phyloP scores from a whole-genome alignment of 2,888 invertebrate genomes.

The Nephrotoma flavescens region DNA sequence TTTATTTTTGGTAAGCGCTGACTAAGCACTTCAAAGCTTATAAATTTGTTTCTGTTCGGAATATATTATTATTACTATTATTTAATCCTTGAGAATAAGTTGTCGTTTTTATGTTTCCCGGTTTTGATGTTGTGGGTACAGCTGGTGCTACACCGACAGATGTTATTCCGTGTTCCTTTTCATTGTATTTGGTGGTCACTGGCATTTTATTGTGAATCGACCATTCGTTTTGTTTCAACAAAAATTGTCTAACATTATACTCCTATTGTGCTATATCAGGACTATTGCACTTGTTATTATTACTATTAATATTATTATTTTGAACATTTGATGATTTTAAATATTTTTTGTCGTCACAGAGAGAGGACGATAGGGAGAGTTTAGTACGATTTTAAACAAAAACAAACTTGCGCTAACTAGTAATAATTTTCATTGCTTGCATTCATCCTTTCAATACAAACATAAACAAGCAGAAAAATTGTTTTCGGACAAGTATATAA shows the following conservation, averaged over 20 bases:
- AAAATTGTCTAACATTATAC: constrained; percentile 60
- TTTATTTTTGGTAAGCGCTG: neutral
- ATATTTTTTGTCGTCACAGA: constrained; percentile 8
- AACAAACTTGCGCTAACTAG: too few relatives aligned
- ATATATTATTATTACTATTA: neutral
- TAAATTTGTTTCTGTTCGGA: neutral
- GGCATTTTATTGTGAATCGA: constrained; percentile 22
- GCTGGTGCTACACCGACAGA: constrained; percentile 5
- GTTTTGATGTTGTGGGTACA: constrained; percentile 8
- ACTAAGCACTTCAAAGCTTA: neutral
- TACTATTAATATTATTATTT: constrained; percentile 4
- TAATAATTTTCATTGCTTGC: too few relatives aligned
- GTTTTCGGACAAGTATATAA: too few relatives aligned
- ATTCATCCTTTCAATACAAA: too few relatives aligned
- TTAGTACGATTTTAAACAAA: neutral
- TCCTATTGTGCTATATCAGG: constrained; percentile 55
- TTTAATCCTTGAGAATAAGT: too few relatives aligned
- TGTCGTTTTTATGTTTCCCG: neutral
- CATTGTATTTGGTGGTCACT: neutral
- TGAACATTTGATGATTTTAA: constrained; percentile 4
- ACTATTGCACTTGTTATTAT: constrained; percentile 19
- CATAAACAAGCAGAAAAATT: too few relatives aligned
- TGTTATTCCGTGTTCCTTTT: neutral
- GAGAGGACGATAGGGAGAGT: neutral
- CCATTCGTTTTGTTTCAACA: constrained; percentile 41